Percentiles rank a stretch among this genome's conserved stretches.
phyloP scores from a whole-genome alignment of 2,888 invertebrate genomes.

The Sthenelais limicola region DNA sequence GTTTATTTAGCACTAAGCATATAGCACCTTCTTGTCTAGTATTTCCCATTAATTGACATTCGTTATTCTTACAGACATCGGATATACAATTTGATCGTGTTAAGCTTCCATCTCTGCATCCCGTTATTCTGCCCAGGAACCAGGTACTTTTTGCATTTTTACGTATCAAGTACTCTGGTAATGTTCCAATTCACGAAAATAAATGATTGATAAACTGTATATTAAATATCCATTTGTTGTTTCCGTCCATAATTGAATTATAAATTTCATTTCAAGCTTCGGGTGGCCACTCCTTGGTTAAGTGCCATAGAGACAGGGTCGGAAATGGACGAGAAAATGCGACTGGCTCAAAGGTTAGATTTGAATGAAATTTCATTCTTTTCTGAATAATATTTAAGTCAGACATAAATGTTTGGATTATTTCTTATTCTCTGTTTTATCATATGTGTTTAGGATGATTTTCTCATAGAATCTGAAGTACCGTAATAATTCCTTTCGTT shows the following conservation, averaged over 20 bases:
- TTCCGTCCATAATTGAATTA: background rate
- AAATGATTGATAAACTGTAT: background rate
- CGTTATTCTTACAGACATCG: no score
- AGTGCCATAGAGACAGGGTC: constrained; percentile 58
- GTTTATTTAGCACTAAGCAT: no score
- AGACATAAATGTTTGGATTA: background rate
- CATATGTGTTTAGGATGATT: no score
- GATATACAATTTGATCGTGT: constrained; percentile 3
- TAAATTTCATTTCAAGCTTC: constrained; percentile 53
- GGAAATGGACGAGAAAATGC: constrained; percentile 68
- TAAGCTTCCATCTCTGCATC: constrained; percentile 64
- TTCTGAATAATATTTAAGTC: no score
- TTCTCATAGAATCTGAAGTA: no score
- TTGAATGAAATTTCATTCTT: no score
- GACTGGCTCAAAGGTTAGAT: constrained; percentile 61
- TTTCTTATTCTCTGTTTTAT: no score
- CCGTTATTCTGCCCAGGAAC: constrained; percentile 65
- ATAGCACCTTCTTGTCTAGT: no score
- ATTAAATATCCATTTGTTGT: background rate
- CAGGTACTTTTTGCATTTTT: constrained; percentile 53
- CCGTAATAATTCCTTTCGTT: no score
- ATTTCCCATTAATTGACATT: no score
- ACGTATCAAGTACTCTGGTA: background rate
- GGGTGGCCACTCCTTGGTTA: constrained; percentile 69
- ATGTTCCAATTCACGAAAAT: background rate